phyloP scores from a whole-genome alignment of 2,113 vertebrate species.

The Heptranchias perlo region DNA sequence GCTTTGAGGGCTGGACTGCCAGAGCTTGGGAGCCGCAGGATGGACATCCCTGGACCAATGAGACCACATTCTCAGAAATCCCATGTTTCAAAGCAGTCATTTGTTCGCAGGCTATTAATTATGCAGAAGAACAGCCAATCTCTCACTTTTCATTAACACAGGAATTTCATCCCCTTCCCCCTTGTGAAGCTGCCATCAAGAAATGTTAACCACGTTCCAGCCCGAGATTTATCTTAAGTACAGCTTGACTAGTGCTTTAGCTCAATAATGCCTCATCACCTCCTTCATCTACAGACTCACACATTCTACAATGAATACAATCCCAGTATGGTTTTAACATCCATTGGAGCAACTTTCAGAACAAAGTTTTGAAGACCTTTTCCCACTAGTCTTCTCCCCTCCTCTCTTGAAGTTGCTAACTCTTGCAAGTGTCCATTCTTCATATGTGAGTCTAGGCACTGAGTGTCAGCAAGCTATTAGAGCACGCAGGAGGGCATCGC shows the following conservation, averaged over 20 bases:
- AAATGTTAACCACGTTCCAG: not conserved
- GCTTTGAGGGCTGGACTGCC: not conserved
- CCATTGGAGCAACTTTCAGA: not conserved
- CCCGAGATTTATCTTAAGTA: not conserved
- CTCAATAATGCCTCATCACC: not conserved
- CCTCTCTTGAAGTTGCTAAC: not conserved
- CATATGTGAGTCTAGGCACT: not conserved
- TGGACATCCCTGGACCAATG: not conserved
- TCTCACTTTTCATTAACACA: not conserved
- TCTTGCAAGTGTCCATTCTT: not conserved
- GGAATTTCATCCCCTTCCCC: not conserved
- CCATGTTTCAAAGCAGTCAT: not conserved
- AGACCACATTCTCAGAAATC: not conserved
- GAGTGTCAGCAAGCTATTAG: not conserved
- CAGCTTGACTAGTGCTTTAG: not conserved
- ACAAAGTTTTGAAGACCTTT: not conserved
- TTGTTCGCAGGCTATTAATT: not conserved
- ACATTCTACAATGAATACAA: not conserved
- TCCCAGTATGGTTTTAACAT: not conserved
- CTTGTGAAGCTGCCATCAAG: not conserved
- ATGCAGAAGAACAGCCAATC: not conserved
- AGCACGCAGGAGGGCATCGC: not conserved
- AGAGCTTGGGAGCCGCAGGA: not conserved
- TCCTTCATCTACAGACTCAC: not conserved
- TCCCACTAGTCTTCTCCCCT: not conserved